phyloP scores from a whole-genome alignment of 1,140 invertebrate genomes.

The Diabrotica undecimpunctata region DNA sequence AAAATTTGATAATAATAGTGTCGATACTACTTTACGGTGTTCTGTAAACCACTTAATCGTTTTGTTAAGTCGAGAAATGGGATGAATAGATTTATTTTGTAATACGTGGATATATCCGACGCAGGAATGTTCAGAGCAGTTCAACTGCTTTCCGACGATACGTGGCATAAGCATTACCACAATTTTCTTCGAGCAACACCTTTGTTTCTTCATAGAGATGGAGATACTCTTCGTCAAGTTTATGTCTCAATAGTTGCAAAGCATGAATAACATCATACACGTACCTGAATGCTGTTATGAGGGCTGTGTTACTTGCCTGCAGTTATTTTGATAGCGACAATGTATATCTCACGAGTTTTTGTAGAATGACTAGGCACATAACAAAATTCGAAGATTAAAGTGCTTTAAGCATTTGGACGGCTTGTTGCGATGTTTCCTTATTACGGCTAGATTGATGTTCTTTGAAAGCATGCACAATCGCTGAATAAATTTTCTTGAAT shows the following conservation, averaged over 20 bases:
- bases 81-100: slow-evolving; percentile 25
- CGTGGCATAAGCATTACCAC: slow-evolving; percentile 21
- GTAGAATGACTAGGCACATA: slow-evolving; percentile 19
- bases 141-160: slow-evolving; percentile 19
- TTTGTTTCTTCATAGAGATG: slow-evolving; percentile 25
- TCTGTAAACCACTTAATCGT: background rate
- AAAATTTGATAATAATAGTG: background rate
- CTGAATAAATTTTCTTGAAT: slow-evolving; percentile 21
- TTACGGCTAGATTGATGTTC: slow-evolving; percentile 21
- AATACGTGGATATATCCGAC: slow-evolving; percentile 19
- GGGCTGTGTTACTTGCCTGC: slow-evolving; percentile 23
- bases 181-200: slow-evolving; percentile 22
- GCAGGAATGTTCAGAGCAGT: slow-evolving; percentile 20
- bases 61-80: slow-evolving; percentile 4
- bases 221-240: slow-evolving; percentile 14
- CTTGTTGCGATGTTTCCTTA: slow-evolving; percentile 21
- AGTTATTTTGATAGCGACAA: slow-evolving; percentile 25
- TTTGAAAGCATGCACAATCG: slow-evolving; percentile 20
- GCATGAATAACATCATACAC: slow-evolving; percentile 21
- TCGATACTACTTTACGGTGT: background rate
- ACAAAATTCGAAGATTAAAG: slow-evolving; percentile 19
- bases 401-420: slow-evolving; percentile 21
- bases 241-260: slow-evolving; percentile 20
- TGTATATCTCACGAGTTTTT: slow-evolving; percentile 22
- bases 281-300: slow-evolving; percentile 19